Base-by-base conservation (phyloP, 1,140 invertebrate species). In the Cecropterus lyciades region DNA sequence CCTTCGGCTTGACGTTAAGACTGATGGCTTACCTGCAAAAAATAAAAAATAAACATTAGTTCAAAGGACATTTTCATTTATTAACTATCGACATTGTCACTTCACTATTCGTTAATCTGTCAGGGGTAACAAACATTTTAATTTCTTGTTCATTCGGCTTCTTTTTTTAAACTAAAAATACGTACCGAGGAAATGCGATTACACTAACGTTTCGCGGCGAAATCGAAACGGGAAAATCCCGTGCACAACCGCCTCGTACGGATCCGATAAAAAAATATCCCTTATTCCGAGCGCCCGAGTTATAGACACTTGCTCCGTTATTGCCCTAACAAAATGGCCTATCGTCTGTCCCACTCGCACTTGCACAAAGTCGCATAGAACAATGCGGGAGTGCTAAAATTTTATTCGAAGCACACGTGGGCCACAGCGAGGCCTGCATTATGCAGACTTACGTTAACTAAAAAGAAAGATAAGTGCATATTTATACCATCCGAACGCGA, bases 391-490 rank as follows among this genome's bases (percentile, higher is more conserved):
- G 80, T 81, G 80, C 77, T 91, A 91, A 91, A 91, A 91, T 89
- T 91, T 91, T 91, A 91, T 89, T 89, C 82, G 82, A 69, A 71
- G 70, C 80, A 85, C 88, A 89, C 86, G 86, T 89, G 87, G 82
- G 71, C 75, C 75, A 63, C 67, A 68, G 67, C 74, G 67, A 69
- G 72, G 76, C 76, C 77, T 85, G 85, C 82, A 91, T 91, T 84
- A 91, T 89, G 86, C 88, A 83, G 79, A 80, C 80, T 80, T 85
- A 86, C 79, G 80, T 87, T 85, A 84, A 79, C 82, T 87, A 89
- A 91, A 91, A 89, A 87, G 82, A 89, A 87, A 87, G 85, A 91
- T 91, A 91, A 89, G 79, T 86, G 79, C 80, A 87, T 90, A 91
- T 92, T 91, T 92, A 92, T 91, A 83, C 87, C 69, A 80, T 84